Percentiles rank a stretch among this genome's conserved stretches.
Conservation (phyloP, 1,140 invertebrate species). For the Fopius arisanus region DNA sequence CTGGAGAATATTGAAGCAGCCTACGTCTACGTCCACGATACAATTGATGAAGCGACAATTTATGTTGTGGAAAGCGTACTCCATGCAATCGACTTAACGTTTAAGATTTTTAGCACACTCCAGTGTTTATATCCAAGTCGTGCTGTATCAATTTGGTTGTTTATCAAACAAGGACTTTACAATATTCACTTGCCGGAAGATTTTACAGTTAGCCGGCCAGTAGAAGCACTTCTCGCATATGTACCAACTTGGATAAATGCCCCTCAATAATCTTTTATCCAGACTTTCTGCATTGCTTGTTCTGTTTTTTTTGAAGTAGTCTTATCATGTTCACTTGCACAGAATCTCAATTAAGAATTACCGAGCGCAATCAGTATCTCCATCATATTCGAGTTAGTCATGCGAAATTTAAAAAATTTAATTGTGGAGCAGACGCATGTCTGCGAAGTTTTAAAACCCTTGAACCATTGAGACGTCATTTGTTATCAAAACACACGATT, state of each 20-base stretch:
- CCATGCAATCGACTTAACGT: not conserved
- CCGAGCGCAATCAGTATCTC: not conserved
- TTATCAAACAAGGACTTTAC: not conserved
- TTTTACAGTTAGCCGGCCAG: not conserved
- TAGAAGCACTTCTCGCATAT: not conserved
- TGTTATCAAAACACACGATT: not conserved
- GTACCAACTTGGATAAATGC: not conserved
- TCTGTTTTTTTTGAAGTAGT: not conserved
- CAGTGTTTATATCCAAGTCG: not conserved
- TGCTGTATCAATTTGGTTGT: not conserved
- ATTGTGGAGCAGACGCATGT: not conserved
- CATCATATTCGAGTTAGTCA: not conserved
- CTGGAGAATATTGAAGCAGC: not conserved
- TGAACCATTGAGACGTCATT: not conserved
- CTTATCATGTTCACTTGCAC: not conserved
- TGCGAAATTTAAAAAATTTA: not conserved
- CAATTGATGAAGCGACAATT: not conserved
- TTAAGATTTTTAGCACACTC: not conserved
- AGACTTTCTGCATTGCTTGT: not conserved
- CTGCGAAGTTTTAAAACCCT: not conserved
- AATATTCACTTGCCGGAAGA: not conserved
- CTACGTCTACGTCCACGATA: not conserved
- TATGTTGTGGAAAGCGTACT: not conserved
- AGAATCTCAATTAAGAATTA: not conserved
- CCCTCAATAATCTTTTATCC: not conserved